A percentile compares a stretch with the other conserved stretches of the same genome.
Conservation (phyloP, 2,113 vertebrate species). For the Furnarius figulus region DNA sequence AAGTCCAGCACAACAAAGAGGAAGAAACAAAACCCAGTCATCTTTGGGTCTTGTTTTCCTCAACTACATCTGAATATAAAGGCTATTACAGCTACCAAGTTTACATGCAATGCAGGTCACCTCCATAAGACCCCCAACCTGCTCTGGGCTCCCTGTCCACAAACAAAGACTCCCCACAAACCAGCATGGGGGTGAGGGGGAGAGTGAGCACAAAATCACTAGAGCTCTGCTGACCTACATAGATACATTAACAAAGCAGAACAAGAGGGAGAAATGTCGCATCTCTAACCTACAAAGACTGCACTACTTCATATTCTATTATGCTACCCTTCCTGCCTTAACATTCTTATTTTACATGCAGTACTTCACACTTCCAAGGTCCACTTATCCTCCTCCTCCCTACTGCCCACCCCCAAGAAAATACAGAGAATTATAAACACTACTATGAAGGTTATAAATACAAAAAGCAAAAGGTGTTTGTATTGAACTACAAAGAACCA, state of each 20-base stretch:
- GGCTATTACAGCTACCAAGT: background rate
- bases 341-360: background rate
- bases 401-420: background rate
- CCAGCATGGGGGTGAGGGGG: accelerated
- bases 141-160: too few species aligned
- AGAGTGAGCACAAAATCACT: background rate
- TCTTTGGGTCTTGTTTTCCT: background rate
- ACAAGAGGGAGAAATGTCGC: background rate
- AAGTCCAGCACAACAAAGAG: background rate
- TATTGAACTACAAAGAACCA: background rate
- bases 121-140: background rate
- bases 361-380: background rate
- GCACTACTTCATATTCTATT: background rate
- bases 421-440: background rate
- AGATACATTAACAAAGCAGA: background rate
- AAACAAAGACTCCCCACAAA: background rate
- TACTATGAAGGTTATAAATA: background rate
- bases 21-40: background rate
- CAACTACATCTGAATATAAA: background rate
- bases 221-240: background rate
- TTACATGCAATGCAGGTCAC: background rate
- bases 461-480: background rate
- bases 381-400: background rate
- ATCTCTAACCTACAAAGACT: background rate
- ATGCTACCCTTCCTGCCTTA: background rate